Evolutionary conservation across 2,797 vertebrate genomes (phyloP).

Genomic region (Crax fasciolata): DNA sequence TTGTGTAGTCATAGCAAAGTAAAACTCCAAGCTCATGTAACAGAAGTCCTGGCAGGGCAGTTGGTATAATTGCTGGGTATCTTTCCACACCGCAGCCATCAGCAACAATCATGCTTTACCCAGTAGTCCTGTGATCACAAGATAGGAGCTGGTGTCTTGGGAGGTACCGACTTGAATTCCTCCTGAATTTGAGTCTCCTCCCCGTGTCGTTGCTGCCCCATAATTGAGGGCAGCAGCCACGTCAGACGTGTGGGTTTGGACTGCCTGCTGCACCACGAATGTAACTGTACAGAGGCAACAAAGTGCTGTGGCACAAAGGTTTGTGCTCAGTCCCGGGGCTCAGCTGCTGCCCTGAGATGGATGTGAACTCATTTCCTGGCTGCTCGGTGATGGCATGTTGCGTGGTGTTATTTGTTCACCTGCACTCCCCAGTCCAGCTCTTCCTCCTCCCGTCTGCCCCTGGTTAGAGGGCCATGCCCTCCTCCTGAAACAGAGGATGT

Average conservation of each 20-base stretch:
- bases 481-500: background rate
- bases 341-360: background rate
- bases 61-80: background rate
- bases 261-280: accelerated
- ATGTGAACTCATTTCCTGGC: background rate
- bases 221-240: background rate
- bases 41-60: background rate
- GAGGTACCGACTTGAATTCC: background rate
- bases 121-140: background rate
- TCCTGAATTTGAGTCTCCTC: background rate
- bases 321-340: background rate
- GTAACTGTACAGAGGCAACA: accelerated
- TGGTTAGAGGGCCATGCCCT: accelerated
- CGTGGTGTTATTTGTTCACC: background rate
- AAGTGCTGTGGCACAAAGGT: background rate
- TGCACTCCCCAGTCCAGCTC: background rate
- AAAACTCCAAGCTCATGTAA: background rate
- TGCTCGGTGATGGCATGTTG: accelerated
- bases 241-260: background rate
- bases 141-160: background rate
- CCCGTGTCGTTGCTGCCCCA: background rate
- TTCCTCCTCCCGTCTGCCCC: background rate
- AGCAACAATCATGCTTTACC: background rate
- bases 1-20: background rate
- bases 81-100: background rate